phyloP scores from a whole-genome alignment of 2,113 vertebrate species.

The Eclectus roratus region DNA sequence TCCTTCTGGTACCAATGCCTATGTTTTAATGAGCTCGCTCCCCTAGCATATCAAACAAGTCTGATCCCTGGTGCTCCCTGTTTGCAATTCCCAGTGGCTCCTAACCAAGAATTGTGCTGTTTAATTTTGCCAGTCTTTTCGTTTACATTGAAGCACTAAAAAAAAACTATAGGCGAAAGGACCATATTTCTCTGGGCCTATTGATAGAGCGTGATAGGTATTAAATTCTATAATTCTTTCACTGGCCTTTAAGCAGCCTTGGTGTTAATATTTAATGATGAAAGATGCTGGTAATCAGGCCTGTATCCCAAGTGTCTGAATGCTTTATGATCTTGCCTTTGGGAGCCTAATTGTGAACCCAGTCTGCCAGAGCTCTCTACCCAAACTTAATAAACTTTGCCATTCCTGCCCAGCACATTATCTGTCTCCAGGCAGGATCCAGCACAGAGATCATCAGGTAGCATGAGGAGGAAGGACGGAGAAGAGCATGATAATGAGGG shows the following conservation, averaged over 20 bases:
- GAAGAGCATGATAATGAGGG: background rate
- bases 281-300: conserved; percentile 77
- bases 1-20: conserved; percentile 51
- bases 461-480: background rate
- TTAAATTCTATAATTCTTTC: conserved; percentile 79
- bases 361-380: conserved; percentile 55
- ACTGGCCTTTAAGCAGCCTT: conserved; percentile 72
- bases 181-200: conserved; percentile 63
- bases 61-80: conserved; percentile 56
- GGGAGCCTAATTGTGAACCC: conserved; percentile 73
- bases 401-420: conserved; percentile 25
- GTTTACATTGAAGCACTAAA: conserved; percentile 59
- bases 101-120: conserved; percentile 51
- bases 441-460: background rate
- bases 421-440: conserved; percentile 42
- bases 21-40: conserved; percentile 57
- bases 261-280: conserved; percentile 78
- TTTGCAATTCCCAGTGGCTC: conserved; percentile 62
- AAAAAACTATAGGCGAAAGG: background rate
- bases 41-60: conserved; percentile 55
- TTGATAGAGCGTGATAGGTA: conserved; percentile 70
- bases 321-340: conserved; percentile 76
- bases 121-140: conserved; percentile 66
- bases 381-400: conserved; percentile 66
- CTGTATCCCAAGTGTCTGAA: conserved; percentile 70